Base-by-base conservation (phyloP, 2,113 vertebrate genomes). In the Oncorhynchus mykiss region DNA sequence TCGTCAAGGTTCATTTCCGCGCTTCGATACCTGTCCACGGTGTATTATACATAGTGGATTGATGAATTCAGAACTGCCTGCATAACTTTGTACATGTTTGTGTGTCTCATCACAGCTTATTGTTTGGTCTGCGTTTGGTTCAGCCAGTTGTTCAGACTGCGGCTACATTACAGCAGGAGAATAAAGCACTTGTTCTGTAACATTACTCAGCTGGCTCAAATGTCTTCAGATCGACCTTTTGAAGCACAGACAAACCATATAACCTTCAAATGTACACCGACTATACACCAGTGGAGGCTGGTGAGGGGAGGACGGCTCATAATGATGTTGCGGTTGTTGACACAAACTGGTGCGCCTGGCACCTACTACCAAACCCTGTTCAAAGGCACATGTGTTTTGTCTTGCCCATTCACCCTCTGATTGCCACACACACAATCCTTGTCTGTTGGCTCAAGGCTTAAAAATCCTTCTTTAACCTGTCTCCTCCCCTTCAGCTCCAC, bases 141-240 rank as follows among this genome's bases (percentile, higher is more conserved):
- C 95, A 95, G 95, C 94, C 94, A 95, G 96, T 96, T 98, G 97
- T 99, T 98, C 96, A 99, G 96, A 96, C 94, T 85, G 95, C 96
- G 96, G 95, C 95, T 96, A 93, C 95, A 95, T 90, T 97, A 96
- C 94, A 78, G 87, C 91, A 93, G 90, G 92, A 90, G 92, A 99
- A 99, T 99, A 99, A 99, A 99, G 96, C 96, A 98, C 96, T 98
- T 94, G 92, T 92, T 93, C 90, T 86, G 84, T 90, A 92, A 93
- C 84, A 82, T 67, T 29, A 27, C 16, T 68, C 70, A 73, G 75
- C 16, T 27, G 57, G 60, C 25, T 78, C 51, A 70, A 45, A 20
- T n/a, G 71, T 78, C 70, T 68, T 51, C 62, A 51, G 5, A 51
- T 27, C 70, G 75, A 12, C 2, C 25, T 25, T 66, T 25, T 66